Conservation (phyloP, 2,113 vertebrate species). For the Geothlypis trichas region DNA sequence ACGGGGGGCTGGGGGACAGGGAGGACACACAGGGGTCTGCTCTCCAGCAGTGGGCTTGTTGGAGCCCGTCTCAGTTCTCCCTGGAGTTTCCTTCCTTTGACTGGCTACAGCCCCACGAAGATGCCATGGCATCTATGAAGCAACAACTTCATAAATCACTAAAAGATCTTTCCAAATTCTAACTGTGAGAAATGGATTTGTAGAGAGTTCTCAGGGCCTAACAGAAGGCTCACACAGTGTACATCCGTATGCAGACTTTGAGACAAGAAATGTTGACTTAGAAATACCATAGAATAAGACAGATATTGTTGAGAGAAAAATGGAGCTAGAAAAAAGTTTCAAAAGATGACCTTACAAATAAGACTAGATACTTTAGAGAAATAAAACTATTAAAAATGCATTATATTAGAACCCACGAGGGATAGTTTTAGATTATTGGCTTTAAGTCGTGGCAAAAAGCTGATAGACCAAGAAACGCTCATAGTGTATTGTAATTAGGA, state of each 20-base stretch:
- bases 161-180: neutral
- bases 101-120: neutral
- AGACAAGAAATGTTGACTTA: too few species aligned
- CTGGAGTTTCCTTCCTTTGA: neutral
- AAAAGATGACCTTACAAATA: neutral
- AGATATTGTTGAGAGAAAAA: neutral
- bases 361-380: neutral
- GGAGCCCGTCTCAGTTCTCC: neutral
- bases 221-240: too few species aligned
- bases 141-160: neutral
- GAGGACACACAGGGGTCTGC: neutral
- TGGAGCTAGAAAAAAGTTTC: neutral
- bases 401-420: neutral
- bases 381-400: neutral
- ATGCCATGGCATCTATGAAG: accelerated
- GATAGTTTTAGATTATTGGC: neutral
- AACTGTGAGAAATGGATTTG: too few species aligned
- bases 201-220: too few species aligned
- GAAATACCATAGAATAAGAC: too few species aligned
- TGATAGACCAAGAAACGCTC: neutral
- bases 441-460: neutral
- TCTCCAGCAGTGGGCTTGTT: accelerated
- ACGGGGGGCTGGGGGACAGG: neutral
- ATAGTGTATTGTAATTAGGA: neutral
- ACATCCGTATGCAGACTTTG: too few species aligned